Evolutionary conservation across 2,888 invertebrate species (phyloP).

Genomic region (Merodon equestris): DNA sequence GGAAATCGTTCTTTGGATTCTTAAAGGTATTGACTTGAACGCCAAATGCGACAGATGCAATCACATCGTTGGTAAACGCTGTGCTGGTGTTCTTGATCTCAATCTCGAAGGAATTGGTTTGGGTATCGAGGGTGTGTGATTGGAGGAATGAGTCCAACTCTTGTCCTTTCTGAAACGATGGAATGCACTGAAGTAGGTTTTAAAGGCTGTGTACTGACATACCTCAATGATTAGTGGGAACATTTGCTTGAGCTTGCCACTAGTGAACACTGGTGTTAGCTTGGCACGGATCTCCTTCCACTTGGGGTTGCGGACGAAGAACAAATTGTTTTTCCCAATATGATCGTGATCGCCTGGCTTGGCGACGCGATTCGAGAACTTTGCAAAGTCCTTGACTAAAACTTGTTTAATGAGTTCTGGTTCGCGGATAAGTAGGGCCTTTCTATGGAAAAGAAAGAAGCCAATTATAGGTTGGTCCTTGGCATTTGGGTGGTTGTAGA

Average conservation of each 20-base stretch:
- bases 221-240: slow-evolving; percentile 74
- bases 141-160: slow-evolving; percentile 63
- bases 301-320: slow-evolving; percentile 76
- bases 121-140: not conserved
- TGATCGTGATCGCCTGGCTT: slow-evolving; percentile 74
- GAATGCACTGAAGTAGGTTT: too few species aligned
- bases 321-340: slow-evolving; percentile 77
- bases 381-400: slow-evolving; percentile 79
- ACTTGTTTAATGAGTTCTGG: slow-evolving; percentile 78
- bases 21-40: slow-evolving; percentile 70
- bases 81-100: slow-evolving; percentile 70
- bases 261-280: slow-evolving; percentile 78
- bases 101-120: not conserved
- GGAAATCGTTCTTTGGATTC: slow-evolving; percentile 71
- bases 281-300: slow-evolving; percentile 78
- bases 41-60: slow-evolving; percentile 71
- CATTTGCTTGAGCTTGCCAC: slow-evolving; percentile 76
- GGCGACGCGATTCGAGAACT: slow-evolving; percentile 75
- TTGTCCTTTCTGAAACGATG: slow-evolving; percentile 70
- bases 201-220: too few species aligned
- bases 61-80: slow-evolving; percentile 71
- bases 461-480: slow-evolving; percentile 72
- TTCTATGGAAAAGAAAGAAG: slow-evolving; percentile 77
- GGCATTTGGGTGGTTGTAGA: slow-evolving; percentile 71
- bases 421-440: slow-evolving; percentile 77